Percentiles rank a stretch among this genome's conserved stretches.
Conservation (phyloP, 2,797 vertebrate genomes). For the Lacerta agilis region DNA sequence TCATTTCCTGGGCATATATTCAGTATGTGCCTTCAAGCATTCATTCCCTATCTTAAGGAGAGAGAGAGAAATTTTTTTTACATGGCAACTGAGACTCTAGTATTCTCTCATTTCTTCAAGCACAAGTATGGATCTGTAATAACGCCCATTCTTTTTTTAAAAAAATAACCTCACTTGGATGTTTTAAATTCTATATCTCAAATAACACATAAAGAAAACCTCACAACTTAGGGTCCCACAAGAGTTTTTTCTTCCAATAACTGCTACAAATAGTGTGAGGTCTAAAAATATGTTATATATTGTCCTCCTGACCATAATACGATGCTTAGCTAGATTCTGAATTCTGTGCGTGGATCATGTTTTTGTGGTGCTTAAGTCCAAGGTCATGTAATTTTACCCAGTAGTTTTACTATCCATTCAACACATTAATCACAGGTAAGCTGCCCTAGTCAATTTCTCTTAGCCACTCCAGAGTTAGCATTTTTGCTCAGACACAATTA, state of each 20-base stretch:
- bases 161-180: no score
- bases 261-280: neutral
- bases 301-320: neutral
- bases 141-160: neutral
- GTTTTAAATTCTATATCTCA: no score
- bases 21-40: neutral
- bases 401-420: neutral
- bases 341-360: neutral
- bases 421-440: neutral
- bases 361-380: neutral
- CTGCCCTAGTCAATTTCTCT: neutral
- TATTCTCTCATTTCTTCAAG: neutral
- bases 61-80: neutral
- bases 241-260: neutral
- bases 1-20: neutral
- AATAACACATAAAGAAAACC: neutral
- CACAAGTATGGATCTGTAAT: neutral
- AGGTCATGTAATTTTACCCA: neutral
- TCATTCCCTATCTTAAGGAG: neutral
- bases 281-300: neutral
- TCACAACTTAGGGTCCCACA: neutral
- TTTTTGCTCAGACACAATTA: no score
- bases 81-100: neutral
- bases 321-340: neutral
- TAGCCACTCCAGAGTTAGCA: no score